These are phyloP conservation scores for Helicoverpa zea DNA, from an alignment of 1,140 invertebrate species.

Conservation along the genomic window DNA sequence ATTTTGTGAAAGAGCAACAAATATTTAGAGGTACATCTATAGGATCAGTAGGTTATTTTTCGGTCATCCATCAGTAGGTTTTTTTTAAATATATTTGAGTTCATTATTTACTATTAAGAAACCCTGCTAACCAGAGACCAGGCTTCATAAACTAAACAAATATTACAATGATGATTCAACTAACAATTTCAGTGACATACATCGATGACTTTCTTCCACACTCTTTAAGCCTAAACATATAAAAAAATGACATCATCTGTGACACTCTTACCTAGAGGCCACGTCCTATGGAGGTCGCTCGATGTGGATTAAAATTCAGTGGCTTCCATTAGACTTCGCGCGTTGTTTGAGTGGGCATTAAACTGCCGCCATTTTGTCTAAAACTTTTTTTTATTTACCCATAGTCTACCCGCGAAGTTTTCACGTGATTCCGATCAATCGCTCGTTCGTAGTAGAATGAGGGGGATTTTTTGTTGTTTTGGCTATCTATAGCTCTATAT, in stretches of 20 bases:
- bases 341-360: constrained; percentile 56
- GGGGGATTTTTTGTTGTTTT: background rate
- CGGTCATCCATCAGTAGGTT: no score
- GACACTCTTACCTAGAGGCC: background rate
- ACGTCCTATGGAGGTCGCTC: background rate
- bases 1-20: no score
- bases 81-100: no score
- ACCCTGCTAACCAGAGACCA: no score
- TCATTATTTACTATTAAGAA: no score
- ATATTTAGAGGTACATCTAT: no score
- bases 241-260: background rate
- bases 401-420: constrained; percentile 37
- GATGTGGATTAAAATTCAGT: constrained; percentile 56
- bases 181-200: no score
- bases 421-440: constrained; percentile 41
- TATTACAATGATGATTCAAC: no score
- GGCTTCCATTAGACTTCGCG: constrained; percentile 58
- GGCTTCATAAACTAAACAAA: no score
- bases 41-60: no score
- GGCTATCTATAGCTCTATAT: background rate
- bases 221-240: background rate
- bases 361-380: constrained; percentile 43
- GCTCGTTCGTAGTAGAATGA: constrained; percentile 1
- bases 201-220: background rate
- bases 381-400: constrained; percentile 50